Evolutionary conservation across 1,140 invertebrate species (phyloP).

Genomic region (Trichonephila clavipes): DNA sequence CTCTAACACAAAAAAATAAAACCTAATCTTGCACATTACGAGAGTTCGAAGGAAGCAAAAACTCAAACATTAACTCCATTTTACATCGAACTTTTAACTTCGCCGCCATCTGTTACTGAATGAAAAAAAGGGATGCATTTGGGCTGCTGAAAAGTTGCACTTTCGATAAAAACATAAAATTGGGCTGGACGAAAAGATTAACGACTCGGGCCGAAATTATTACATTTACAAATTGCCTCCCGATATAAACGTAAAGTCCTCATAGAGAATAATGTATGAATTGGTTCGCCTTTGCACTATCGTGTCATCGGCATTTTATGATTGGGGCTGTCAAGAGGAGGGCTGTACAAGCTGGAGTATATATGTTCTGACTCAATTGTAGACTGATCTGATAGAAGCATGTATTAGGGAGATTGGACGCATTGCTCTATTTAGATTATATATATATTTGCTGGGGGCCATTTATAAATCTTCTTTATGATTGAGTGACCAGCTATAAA

Average conservation of each 20-base stretch:
- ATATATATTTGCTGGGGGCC: not conserved
- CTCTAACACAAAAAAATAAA: not conserved
- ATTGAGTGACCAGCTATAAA: not conserved
- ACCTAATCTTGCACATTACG: not conserved
- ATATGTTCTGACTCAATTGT: not conserved
- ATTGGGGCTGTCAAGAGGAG: constrained; percentile 10
- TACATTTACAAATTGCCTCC: constrained; percentile 58
- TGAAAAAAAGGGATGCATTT: not conserved
- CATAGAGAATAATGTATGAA: constrained; percentile 50
- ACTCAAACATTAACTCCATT: not conserved
- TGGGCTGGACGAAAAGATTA: constrained; percentile 27
- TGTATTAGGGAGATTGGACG: constrained; percentile 42
- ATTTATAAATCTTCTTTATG: not conserved
- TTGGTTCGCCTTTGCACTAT: constrained; percentile 3
- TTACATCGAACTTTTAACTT: constrained; percentile 17
- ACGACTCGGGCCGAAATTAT: constrained; percentile 46
- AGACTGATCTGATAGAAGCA: constrained; percentile 1
- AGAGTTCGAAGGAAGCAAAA: not conserved
- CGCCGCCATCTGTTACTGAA: constrained; percentile 36
- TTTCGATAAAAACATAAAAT: constrained; percentile 8
- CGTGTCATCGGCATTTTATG: constrained; percentile 55
- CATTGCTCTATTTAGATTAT: not conserved
- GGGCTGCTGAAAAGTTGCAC: not conserved
- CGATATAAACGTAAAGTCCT: constrained; percentile 47
- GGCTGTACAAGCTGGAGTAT: not conserved